Conservation (phyloP, 2,113 vertebrate genomes). For the Cynopterus brachyotis region DNA sequence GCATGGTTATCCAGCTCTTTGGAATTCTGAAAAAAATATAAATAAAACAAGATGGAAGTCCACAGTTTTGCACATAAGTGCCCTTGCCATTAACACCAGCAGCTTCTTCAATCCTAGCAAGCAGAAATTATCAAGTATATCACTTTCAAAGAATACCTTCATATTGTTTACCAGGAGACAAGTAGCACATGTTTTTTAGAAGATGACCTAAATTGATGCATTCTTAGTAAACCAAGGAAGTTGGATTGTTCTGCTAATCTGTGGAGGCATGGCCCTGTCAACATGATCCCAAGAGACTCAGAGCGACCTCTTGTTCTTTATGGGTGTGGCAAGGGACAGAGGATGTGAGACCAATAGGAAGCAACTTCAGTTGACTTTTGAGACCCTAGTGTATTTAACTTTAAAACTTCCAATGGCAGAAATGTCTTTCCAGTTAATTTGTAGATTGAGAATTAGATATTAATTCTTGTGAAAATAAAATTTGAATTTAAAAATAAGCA, state of each 20-base stretch:
- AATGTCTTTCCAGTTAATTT: not conserved
- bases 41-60: conserved; percentile 20
- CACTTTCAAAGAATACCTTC: not conserved
- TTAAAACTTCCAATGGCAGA: conserved; percentile 29
- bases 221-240: not conserved
- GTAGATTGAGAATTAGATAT: not conserved
- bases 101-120: not conserved
- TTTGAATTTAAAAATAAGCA: conserved; percentile 17
- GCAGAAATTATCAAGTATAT: not conserved
- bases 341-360: not conserved
- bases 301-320: not conserved
- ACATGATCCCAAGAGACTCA: not conserved
- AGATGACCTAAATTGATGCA: not conserved
- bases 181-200: not conserved
- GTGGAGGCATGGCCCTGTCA: not conserved
- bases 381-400: not conserved
- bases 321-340: not conserved
- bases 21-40: conserved; percentile 25
- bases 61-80: not conserved
- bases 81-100: not conserved
- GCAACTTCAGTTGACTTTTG: not conserved
- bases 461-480: conserved; percentile 29
- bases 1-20: not conserved
- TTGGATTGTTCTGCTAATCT: not conserved
- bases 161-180: not conserved